Conservation (phyloP, 53 echinoderm and acorn worm species). For the Luidia sarsii region DNA sequence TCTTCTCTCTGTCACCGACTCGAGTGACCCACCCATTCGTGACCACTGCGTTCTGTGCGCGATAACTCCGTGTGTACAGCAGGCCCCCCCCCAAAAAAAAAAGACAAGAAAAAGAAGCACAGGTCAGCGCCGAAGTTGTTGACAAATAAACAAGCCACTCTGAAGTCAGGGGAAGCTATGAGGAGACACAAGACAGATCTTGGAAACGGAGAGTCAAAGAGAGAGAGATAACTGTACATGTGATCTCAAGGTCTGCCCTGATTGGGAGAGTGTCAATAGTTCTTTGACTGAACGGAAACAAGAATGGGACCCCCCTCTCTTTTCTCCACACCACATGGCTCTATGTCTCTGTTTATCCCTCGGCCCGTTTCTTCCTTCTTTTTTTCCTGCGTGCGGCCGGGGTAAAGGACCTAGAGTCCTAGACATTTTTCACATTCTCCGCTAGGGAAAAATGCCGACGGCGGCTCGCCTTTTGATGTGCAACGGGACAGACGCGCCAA, state of each 20-base stretch:
- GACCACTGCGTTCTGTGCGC: no score
- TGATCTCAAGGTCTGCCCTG: conserved; percentile 1
- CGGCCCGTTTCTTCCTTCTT: no score
- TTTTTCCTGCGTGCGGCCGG: no score
- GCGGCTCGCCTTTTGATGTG: conserved; percentile 29
- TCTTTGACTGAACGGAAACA: background rate
- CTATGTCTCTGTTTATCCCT: no score
- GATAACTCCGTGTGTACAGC: no score
- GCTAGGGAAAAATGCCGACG: no score
- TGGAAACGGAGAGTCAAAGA: background rate
- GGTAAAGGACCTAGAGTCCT: conserved; percentile 32
- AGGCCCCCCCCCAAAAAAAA: no score
- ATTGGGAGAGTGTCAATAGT: background rate
- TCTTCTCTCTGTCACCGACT: no score
- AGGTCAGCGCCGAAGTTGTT: conserved; percentile 8
- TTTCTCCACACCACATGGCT: no score
- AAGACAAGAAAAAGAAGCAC: no score
- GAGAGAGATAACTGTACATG: background rate
- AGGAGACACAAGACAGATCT: conserved; percentile 21
- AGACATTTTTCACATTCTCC: conserved; percentile 2
- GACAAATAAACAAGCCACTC: conserved; percentile 4
- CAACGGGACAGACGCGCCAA: background rate
- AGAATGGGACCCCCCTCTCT: no score
- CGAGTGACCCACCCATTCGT: no score
- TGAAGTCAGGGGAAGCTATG: background rate